These are phyloP conservation scores for Caenorhabditis angaria DNA, from an alignment of 2,888 invertebrate species.

Conservation along the genomic window DNA sequence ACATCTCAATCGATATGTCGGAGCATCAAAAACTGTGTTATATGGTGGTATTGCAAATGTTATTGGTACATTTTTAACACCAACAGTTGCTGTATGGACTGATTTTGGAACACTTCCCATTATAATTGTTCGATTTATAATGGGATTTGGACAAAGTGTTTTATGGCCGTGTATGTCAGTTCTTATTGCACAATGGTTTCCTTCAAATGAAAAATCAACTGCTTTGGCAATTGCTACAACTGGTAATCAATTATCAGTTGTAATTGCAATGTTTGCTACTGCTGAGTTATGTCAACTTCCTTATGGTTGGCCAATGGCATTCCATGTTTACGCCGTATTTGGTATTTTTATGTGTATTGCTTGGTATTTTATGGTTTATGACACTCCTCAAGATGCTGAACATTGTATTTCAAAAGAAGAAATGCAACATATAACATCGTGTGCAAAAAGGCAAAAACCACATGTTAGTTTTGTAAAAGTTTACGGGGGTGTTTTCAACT, in stretches of 20 bases:
- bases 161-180: slow-evolving; percentile 71
- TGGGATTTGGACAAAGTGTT: slow-evolving; percentile 72
- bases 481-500: not conserved
- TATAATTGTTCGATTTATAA: slow-evolving; percentile 62
- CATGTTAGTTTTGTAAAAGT: slow-evolving; percentile 5
- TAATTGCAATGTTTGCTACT: slow-evolving; percentile 69
- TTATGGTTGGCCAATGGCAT: slow-evolving; percentile 71
- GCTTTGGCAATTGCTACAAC: slow-evolving; percentile 70
- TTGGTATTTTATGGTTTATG: slow-evolving; percentile 61
- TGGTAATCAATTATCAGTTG: slow-evolving; percentile 70
- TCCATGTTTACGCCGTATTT: slow-evolving; percentile 66
- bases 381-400: slow-evolving; percentile 56
- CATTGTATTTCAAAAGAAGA: slow-evolving; percentile 54
- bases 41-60: slow-evolving; percentile 68
- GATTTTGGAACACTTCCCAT: slow-evolving; percentile 57
- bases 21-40: slow-evolving; percentile 61
- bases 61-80: slow-evolving; percentile 66
- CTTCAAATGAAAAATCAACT: slow-evolving; percentile 67
- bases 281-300: slow-evolving; percentile 70
- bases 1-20: slow-evolving; percentile 49
- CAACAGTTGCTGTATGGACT: slow-evolving; percentile 58
- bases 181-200: slow-evolving; percentile 69
- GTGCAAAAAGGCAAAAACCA: slow-evolving; percentile 8
- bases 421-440: slow-evolving; percentile 43
- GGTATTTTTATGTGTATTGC: slow-evolving; percentile 62